Evolutionary conservation across 1,140 invertebrate species (phyloP).

Genomic region (Heliconius hermathena): DNA sequence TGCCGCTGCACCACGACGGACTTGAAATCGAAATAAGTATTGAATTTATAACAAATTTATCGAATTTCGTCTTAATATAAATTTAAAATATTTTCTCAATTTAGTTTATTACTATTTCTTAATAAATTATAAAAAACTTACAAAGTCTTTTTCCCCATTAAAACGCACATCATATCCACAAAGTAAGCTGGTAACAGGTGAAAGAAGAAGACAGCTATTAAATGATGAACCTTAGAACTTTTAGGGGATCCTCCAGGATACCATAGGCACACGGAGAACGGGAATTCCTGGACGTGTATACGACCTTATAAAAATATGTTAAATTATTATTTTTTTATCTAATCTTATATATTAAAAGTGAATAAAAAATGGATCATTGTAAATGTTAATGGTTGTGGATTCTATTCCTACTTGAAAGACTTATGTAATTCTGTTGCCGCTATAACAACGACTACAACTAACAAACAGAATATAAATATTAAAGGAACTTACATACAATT

Average conservation of each 20-base stretch:
- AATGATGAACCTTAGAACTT: slow-evolving; percentile 85
- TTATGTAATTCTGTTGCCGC: too few species aligned
- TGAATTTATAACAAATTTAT: too few species aligned
- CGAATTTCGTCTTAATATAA: too few species aligned
- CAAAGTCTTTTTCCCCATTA: slow-evolving; percentile 90
- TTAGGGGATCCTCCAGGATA: slow-evolving; percentile 91
- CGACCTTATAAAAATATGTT: slow-evolving; percentile 56
- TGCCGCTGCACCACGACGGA: too few species aligned
- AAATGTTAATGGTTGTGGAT: too few species aligned
- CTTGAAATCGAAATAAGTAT: too few species aligned
- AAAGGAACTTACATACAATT: background rate
- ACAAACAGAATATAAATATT: background rate
- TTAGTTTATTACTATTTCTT: too few species aligned
- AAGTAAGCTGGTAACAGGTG: slow-evolving; percentile 92
- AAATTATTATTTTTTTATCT: background rate
- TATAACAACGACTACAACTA: too few species aligned
- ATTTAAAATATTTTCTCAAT: too few species aligned
- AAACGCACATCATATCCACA: slow-evolving; percentile 85
- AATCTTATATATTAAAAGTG: background rate
- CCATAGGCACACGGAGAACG: slow-evolving; percentile 88
- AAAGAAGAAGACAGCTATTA: slow-evolving; percentile 86
- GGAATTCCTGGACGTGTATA: slow-evolving; percentile 83
- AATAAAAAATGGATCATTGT: too few species aligned
- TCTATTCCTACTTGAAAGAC: background rate
- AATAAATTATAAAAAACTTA: slow-evolving; percentile 78